phyloP scores from a whole-genome alignment of 2,113 vertebrate species.

The Tetrax tetrax region DNA sequence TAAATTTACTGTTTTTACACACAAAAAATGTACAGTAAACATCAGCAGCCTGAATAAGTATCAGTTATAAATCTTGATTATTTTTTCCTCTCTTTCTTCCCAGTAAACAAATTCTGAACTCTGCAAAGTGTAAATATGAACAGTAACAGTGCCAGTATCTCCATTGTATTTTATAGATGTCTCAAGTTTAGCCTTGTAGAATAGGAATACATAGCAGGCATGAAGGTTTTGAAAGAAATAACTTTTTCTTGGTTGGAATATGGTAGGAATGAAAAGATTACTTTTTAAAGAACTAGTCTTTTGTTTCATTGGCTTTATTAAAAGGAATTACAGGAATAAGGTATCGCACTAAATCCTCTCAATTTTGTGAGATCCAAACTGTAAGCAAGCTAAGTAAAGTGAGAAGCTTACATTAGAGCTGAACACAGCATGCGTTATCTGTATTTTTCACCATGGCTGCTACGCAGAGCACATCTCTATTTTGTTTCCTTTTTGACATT shows the following conservation, averaged over 20 bases:
- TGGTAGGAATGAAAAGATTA: background rate
- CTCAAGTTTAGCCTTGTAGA: background rate
- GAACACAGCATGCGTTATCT: background rate
- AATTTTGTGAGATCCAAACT: background rate
- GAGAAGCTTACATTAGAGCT: background rate
- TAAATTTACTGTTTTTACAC: too few relatives aligned
- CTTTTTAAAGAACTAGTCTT: background rate
- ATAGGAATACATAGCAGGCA: background rate
- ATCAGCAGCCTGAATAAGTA: background rate
- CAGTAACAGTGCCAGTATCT: background rate
- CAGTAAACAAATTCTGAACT: background rate
- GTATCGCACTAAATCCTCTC: background rate
- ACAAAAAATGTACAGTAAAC: background rate
- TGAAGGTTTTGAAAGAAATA: background rate
- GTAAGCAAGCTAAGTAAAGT: background rate
- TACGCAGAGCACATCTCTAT: background rate
- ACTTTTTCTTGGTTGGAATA: background rate
- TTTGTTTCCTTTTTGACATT: slow-evolving; percentile 11
- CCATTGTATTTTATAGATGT: background rate
- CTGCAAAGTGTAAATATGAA: background rate
- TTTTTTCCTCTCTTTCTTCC: rapidly evolving
- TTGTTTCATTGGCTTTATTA: background rate
- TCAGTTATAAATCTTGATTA: background rate
- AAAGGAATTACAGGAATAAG: background rate
- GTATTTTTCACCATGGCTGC: background rate